Conservation (phyloP, 2,888 invertebrate species). For the Empis livida region DNA sequence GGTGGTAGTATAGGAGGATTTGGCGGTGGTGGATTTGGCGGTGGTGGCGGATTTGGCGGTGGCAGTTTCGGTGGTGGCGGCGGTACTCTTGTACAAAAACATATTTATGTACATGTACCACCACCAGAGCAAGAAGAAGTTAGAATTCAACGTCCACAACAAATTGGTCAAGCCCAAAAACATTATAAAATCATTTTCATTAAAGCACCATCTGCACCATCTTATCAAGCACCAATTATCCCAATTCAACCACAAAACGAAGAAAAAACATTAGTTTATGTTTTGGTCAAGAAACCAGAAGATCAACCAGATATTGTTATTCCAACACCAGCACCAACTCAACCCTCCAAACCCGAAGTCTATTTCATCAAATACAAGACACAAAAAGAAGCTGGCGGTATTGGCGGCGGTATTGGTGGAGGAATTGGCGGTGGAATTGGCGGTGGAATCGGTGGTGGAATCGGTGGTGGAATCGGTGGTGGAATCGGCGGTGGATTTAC, state of each 20-base stretch:
- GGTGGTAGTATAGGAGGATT: slow-evolving; percentile 1
- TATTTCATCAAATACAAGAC: slow-evolving; percentile 67
- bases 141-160: slow-evolving; percentile 47
- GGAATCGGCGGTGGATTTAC: not conserved
- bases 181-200: slow-evolving; percentile 72
- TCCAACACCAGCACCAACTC: slow-evolving; percentile 56
- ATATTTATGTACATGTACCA: slow-evolving; percentile 82
- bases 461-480: not conserved
- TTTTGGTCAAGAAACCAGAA: slow-evolving; percentile 61
- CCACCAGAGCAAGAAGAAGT: slow-evolving; percentile 72
- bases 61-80: not conserved
- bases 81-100: slow-evolving; percentile 58
- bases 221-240: slow-evolving; percentile 47
- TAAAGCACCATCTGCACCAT: slow-evolving; percentile 53
- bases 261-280: slow-evolving; percentile 62
- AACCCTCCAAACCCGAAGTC: slow-evolving; percentile 62
- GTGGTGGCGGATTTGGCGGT: slow-evolving; percentile 12
- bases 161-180: slow-evolving; percentile 55
- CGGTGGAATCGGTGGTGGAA: not conserved
- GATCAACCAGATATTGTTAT: slow-evolving; percentile 54
- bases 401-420: not conserved
- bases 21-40: slow-evolving; percentile 6
- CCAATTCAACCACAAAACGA: slow-evolving; percentile 54
- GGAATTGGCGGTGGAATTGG: not conserved
- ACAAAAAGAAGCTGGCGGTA: slow-evolving; percentile 28